Evolutionary conservation across 2,888 invertebrate species (phyloP).

Genomic region (Caenorhabditis macrosperma): DNA sequence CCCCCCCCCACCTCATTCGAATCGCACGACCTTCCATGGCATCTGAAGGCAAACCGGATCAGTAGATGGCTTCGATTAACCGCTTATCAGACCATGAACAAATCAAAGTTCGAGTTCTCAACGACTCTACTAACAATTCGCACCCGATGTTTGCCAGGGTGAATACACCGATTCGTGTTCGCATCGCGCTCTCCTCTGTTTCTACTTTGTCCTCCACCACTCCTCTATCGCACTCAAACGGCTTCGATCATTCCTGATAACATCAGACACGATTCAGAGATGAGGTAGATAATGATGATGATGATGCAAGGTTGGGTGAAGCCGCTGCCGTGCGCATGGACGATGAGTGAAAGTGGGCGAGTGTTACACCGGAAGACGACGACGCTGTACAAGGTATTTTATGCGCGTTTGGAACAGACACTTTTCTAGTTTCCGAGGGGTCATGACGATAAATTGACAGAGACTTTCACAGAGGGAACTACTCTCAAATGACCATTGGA

Average conservation of each 20-base stretch:
- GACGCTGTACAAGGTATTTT: conserved; percentile 5
- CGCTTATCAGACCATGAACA: conserved; percentile 13
- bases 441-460: not conserved
- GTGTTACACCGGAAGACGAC: conserved; percentile 37
- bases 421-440: not conserved
- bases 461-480: not conserved
- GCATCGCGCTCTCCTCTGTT: too few relatives aligned
- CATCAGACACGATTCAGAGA: conserved; percentile 27
- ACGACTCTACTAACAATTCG: too few relatives aligned
- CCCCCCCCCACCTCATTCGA: not conserved
- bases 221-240: not conserved
- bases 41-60: conserved; percentile 32
- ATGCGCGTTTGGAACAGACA: conserved; percentile 17
- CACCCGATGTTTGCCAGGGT: too few relatives aligned
- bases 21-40: not conserved
- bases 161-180: conserved; percentile 1
- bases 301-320: conserved; percentile 11
- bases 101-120: conserved; percentile 32
- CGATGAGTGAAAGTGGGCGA: conserved; percentile 43
- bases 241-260: conserved; percentile 20
- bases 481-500: too few relatives aligned
- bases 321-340: not conserved
- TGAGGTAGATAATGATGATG: conserved; percentile 1
- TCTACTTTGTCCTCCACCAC: not conserved
- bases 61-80: conserved; percentile 2